Percentiles rank a stretch among this genome's conserved stretches.
Evolutionary conservation across 1,140 invertebrate genomes (phyloP).

Genomic region (Chrysomallon squamiferum): DNA sequence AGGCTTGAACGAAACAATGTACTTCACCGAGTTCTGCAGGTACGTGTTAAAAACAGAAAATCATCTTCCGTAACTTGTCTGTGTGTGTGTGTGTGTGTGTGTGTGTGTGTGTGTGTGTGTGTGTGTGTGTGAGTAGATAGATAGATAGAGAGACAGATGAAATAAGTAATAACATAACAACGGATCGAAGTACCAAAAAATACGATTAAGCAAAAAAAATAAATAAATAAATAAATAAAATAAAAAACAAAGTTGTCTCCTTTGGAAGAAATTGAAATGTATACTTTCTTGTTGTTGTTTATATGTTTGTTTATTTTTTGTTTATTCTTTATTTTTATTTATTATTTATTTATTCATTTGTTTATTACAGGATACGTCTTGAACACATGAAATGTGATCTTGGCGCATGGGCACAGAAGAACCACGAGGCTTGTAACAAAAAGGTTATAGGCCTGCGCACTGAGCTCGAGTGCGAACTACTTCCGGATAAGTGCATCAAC

Average conservation of each 20-base stretch:
- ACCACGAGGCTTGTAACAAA: conserved; percentile 19
- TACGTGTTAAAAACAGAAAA: no score
- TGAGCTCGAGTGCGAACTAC: conserved; percentile 25
- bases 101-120: neutral
- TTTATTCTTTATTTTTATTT: no score
- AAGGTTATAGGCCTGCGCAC: conserved; percentile 17
- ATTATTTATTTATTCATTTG: no score
- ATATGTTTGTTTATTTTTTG: no score
- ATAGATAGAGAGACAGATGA: no score
- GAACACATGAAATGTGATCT: conserved; percentile 25
- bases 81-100: conserved; percentile 7
- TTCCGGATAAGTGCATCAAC: conserved; percentile 14
- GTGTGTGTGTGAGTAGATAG: neutral
- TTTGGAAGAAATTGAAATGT: no score
- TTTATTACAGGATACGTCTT: conserved; percentile 11
- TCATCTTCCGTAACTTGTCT: neutral
- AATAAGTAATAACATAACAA: no score
- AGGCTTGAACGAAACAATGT: conserved; percentile 14
- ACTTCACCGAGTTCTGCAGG: conserved; percentile 12
- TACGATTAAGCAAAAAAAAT: no score
- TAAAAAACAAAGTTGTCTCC: no score
- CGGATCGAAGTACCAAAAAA: no score
- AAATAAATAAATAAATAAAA: no score
- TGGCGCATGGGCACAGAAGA: conserved; percentile 14
- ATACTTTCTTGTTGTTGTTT: no score